Evolutionary conservation across 1,140 invertebrate species (phyloP).

Genomic region (Copidosoma floridanum): DNA sequence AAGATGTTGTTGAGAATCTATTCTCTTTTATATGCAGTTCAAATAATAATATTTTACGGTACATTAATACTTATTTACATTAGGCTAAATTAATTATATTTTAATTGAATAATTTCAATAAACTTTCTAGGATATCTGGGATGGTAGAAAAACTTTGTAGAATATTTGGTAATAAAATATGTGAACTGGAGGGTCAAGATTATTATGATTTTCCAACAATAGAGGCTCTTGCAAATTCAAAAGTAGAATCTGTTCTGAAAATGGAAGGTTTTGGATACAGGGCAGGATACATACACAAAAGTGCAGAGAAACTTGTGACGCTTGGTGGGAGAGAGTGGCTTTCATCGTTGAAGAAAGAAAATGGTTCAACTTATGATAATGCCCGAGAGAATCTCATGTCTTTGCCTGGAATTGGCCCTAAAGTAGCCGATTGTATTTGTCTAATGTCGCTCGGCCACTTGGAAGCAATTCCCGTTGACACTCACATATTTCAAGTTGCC

Average conservation of each 20-base stretch:
- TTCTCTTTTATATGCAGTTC: too few relatives aligned
- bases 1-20: too few relatives aligned
- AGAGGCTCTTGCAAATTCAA: conserved; percentile 59
- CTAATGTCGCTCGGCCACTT: conserved; percentile 92
- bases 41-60: conserved; percentile 92
- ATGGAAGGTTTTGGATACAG: conserved; percentile 89
- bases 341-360: too few relatives aligned
- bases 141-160: conserved; percentile 90
- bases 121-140: conserved; percentile 68
- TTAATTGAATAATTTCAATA: conserved; percentile 4
- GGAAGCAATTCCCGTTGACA: conserved; percentile 90
- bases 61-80: conserved; percentile 21
- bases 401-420: conserved; percentile 83
- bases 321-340: conserved; percentile 65
- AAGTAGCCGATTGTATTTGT: conserved; percentile 96
- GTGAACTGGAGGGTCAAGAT: conserved; percentile 61
- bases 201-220: conserved; percentile 83
- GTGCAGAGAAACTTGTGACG: conserved; percentile 66
- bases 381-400: conserved; percentile 72
- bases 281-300: conserved; percentile 80
- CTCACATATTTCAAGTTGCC: conserved; percentile 95
- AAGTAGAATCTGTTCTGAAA: conserved; percentile 71
- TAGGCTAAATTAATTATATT: background rate
- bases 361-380: conserved; percentile 65
- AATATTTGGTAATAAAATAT: conserved; percentile 78